Evolutionary conservation across 1,140 invertebrate genomes (phyloP).

Genomic region (Macrotrachela quadricornifera): DNA sequence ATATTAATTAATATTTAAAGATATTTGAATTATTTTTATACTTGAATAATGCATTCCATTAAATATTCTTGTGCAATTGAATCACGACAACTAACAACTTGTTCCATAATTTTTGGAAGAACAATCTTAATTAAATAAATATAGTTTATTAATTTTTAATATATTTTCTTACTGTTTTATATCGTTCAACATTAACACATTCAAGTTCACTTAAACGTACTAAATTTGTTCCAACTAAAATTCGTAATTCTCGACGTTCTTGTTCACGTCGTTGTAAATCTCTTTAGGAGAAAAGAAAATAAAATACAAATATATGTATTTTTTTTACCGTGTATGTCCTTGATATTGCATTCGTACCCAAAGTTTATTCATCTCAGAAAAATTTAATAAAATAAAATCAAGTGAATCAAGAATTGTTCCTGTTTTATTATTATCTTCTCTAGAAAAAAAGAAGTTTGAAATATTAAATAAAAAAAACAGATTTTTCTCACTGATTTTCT

Average conservation of each 20-base stretch:
- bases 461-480: too few species aligned
- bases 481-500: slow-evolving; percentile 9
- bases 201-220: slow-evolving; percentile 86
- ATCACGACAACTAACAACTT: slow-evolving; percentile 89
- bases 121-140: slow-evolving; percentile 33
- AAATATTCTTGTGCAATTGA: slow-evolving; percentile 97
- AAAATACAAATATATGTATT: not conserved
- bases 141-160: too few species aligned
- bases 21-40: slow-evolving; percentile 20
- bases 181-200: slow-evolving; percentile 73
- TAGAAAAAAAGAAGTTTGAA: too few species aligned
- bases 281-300: slow-evolving; percentile 32
- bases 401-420: slow-evolving; percentile 25
- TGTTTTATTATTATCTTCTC: slow-evolving; percentile 15
- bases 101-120: slow-evolving; percentile 71
- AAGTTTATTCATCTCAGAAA: slow-evolving; percentile 98
- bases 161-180: slow-evolving; percentile 46
- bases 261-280: slow-evolving; percentile 76
- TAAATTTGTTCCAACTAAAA: slow-evolving; percentile 67
- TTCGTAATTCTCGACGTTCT: slow-evolving; percentile 78
- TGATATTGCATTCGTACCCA: slow-evolving; percentile 99
- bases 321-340: slow-evolving; percentile 27
- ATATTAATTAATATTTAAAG: too few species aligned
- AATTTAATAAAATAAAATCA: slow-evolving; percentile 93
- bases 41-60: slow-evolving; percentile 99